A percentile compares a stretch with the other conserved stretches of the same genome.
Evolutionary conservation across 2,888 invertebrate genomes (phyloP).

Genomic region (Drosophila lutescens): DNA sequence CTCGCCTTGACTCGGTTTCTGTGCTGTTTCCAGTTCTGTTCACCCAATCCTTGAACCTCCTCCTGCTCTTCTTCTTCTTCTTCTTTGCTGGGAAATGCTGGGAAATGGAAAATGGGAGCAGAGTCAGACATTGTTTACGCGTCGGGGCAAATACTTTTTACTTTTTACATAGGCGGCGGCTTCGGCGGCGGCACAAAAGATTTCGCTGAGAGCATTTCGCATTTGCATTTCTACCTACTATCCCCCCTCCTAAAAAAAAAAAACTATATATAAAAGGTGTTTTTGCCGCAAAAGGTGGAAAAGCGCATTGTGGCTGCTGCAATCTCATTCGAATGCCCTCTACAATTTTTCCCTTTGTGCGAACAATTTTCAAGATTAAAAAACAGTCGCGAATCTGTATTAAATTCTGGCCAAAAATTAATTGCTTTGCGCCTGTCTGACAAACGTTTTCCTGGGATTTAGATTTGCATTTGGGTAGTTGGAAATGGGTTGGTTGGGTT

Average conservation of each 20-base stretch:
- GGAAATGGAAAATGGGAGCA: constrained; percentile 23
- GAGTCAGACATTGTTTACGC: constrained; percentile 60
- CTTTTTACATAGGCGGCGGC: constrained; percentile 35
- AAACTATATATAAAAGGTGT: neutral
- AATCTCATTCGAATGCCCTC: constrained; percentile 44
- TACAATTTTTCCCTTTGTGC: constrained; percentile 6
- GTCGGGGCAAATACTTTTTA: constrained; percentile 50
- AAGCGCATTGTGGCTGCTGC: constrained; percentile 27
- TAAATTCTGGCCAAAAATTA: constrained; percentile 52
- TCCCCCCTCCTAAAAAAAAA: too few relatives aligned
- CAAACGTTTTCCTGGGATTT: too few relatives aligned
- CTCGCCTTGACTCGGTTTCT: constrained; percentile 44
- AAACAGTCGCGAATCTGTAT: constrained; percentile 48
- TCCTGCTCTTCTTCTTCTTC: constrained; percentile 5
- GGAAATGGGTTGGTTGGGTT: too few relatives aligned
- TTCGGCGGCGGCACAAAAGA: constrained; percentile 40
- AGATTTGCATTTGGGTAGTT: too few relatives aligned
- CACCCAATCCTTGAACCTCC: constrained; percentile 59
- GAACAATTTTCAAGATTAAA: constrained; percentile 68
- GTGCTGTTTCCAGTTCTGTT: constrained; percentile 22
- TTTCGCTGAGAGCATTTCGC: constrained; percentile 52
- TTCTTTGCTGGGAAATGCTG: neutral
- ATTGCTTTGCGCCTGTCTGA: too few relatives aligned
- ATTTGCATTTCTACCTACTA: constrained; percentile 34
- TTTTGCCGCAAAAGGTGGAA: constrained; percentile 1